Base-by-base conservation (phyloP, 2,888 invertebrate genomes). In the Apotomis capreana region DNA sequence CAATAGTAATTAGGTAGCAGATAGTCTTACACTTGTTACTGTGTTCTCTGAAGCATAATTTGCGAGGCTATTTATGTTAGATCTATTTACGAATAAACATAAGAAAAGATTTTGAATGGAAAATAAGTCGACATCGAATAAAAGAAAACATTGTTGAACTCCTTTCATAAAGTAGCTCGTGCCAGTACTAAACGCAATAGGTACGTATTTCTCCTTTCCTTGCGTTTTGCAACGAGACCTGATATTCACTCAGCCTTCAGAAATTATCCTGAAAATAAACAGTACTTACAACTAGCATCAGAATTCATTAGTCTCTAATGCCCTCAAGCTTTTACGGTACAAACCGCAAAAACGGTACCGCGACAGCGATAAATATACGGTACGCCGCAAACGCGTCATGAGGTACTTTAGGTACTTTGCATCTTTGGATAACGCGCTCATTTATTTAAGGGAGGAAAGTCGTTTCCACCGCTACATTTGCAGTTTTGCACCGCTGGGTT, bases 361-460 rank as follows among this genome's bases (percentile, higher is more conserved):
- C 68, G 68, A 68, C 68, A 59, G 58, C 63, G 58, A 72, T 72
- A 68, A 72, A 72, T 72, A 68, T 8, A 72, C 58, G 72, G 72
- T 72, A 54, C 58, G 59, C 72, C 72, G 72, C 72, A 72, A 72
- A 63, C 72, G 68, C 72, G 58, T 68, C 63, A 68, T 13, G 63
- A 68, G 62, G 68, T 68, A 54, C 72, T 72, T 68, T 61, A 59
- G 63, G 68, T 59, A 72, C 68, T 71, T 68, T 72, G 63, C 62
- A 68, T 72, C 68, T 72, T 68, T 63, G 59, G 72, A 68, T 72
- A 72, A 68, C 52, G 70, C 55, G 58, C 63, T 72, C 72, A 72
- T 72, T 72, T 72, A 54, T 72, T 72, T 59, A 52, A 52, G 58
- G 58, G 70, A 70, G 44, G 57, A 37, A 67, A 57, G 62, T 57